Conservation (phyloP, 2,113 vertebrate genomes). For the Aldabrachelys gigantea region DNA sequence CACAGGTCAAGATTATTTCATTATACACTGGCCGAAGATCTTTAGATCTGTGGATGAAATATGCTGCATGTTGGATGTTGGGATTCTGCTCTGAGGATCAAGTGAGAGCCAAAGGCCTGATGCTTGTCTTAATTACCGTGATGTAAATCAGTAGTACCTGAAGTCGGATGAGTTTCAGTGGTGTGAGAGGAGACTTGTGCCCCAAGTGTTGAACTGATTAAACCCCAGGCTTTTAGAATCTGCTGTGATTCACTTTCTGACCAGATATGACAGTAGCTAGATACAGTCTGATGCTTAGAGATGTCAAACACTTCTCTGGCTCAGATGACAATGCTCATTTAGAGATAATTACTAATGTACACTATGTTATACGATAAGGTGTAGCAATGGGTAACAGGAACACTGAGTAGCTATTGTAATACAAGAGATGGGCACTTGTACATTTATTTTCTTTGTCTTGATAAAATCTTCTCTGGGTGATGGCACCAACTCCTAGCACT, state of each 20-base stretch:
- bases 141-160: not conserved
- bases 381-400: not conserved
- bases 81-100: not conserved
- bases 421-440: not conserved
- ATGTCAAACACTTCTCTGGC: not conserved
- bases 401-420: not conserved
- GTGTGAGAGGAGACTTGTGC: not conserved
- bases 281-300: not conserved
- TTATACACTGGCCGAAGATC: not conserved
- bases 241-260: not conserved
- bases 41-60: fast-evolving
- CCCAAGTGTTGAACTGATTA: not conserved
- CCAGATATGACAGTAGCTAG: not conserved
- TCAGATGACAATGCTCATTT: not conserved
- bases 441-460: fast-evolving
- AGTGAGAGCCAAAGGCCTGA: not conserved
- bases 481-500: not conserved
- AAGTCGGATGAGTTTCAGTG: not conserved
- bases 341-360: not conserved
- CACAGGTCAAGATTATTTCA: not conserved
- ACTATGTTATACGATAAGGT: not conserved
- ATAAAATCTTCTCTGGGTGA: not conserved
- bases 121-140: not conserved
- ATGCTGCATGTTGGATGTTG: not conserved
- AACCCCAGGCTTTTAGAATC: not conserved